These are phyloP conservation scores for Sitta europaea DNA, from an alignment of 2,113 vertebrate species.

Conservation along the genomic window DNA sequence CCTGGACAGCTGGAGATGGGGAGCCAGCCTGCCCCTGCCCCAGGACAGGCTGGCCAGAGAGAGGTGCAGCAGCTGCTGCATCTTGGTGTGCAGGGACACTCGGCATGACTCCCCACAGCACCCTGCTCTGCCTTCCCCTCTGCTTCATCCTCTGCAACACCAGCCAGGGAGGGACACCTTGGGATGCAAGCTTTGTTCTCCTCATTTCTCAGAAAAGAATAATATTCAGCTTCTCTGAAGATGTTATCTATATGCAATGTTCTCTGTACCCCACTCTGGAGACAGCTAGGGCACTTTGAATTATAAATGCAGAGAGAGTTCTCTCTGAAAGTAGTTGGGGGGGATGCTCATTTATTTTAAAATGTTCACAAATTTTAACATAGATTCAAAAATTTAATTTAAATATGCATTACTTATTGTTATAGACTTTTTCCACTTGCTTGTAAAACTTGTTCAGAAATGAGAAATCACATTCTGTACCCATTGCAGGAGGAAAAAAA, in stretches of 20 bases:
- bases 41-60: neutral
- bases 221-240: neutral
- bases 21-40: neutral
- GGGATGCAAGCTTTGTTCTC: neutral
- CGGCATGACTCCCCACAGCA: accelerated
- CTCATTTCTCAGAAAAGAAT: neutral
- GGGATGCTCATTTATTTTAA: neutral
- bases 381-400: neutral
- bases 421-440: neutral
- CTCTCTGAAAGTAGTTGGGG: neutral
- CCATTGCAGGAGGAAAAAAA: neutral
- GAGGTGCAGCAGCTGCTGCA: neutral
- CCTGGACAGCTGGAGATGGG: neutral
- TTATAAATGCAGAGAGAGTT: neutral
- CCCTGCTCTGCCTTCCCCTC: neutral
- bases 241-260: neutral
- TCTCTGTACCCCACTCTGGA: neutral
- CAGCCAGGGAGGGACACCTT: neutral
- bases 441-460: conserved; percentile 11
- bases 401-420: neutral
- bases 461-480: neutral
- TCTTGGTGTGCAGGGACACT: neutral
- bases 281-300: neutral
- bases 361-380: conserved; percentile 5
- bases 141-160: neutral